Evolutionary conservation across 2,797 vertebrate genomes (phyloP).

Genomic region (Cichlasoma orientale): DNA sequence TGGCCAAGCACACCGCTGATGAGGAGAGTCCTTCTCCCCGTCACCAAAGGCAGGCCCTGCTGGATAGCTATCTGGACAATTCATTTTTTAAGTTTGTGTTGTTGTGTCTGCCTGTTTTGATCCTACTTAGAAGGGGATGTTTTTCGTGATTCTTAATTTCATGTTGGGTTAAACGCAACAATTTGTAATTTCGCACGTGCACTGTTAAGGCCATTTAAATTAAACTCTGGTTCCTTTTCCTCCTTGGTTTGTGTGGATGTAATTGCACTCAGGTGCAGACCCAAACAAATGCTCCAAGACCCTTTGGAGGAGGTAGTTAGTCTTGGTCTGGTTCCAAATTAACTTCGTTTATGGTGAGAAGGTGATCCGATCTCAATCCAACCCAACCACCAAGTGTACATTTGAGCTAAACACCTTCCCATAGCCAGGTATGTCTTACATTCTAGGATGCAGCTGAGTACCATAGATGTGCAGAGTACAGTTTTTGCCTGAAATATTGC

Average conservation of each 20-base stretch:
- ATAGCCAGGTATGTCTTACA: fast-evolving
- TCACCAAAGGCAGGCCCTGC: too few relatives aligned
- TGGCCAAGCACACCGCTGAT: too few relatives aligned
- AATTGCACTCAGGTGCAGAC: not conserved
- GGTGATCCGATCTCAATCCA: not conserved
- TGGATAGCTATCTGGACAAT: too few relatives aligned
- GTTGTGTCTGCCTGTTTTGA: too few relatives aligned
- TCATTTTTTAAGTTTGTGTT: too few relatives aligned
- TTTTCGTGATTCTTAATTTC: too few relatives aligned
- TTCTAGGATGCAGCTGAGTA: not conserved
- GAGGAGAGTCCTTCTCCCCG: too few relatives aligned
- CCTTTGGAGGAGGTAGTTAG: not conserved
- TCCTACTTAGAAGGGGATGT: too few relatives aligned
- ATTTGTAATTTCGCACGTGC: not conserved
- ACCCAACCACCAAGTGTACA: not conserved
- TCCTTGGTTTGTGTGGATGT: not conserved
- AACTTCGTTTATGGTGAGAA: not conserved
- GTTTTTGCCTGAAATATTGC: too few relatives aligned
- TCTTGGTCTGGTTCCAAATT: not conserved
- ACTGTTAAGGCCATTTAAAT: not conserved
- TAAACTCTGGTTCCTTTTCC: not conserved
- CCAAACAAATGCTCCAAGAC: not conserved
- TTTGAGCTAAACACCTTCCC: not conserved
- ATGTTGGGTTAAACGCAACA: too few relatives aligned
- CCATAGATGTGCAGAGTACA: too few relatives aligned